Conservation (phyloP, 2,888 invertebrate species). For the Timandra comae region DNA sequence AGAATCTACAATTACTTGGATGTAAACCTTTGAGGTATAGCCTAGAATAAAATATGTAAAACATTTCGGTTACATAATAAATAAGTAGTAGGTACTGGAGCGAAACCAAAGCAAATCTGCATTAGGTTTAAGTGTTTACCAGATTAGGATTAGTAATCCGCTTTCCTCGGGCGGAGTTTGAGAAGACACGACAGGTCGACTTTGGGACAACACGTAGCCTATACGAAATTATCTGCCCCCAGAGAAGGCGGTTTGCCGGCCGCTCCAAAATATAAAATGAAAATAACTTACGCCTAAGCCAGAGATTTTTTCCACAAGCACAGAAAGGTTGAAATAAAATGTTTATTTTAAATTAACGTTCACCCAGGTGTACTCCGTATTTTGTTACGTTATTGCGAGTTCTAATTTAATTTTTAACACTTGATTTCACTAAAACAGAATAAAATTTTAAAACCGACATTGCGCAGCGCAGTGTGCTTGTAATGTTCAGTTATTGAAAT, state of each 20-base stretch:
- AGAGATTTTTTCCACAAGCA: constrained; percentile 48
- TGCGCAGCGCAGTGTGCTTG: background rate
- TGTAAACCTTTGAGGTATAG: no score
- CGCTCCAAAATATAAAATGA: constrained; percentile 62
- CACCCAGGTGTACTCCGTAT: constrained; percentile 30
- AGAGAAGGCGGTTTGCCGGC: constrained; percentile 49
- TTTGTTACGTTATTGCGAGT: constrained; percentile 26
- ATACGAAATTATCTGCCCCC: constrained; percentile 62
- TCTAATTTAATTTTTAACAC: constrained; percentile 16
- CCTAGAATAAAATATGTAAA: no score
- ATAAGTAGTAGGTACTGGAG: no score
- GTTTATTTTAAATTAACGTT: constrained; percentile 47
- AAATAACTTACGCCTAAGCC: constrained; percentile 57
- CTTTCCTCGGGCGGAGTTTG: constrained; percentile 38
- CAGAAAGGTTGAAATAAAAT: constrained; percentile 47
- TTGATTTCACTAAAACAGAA: constrained; percentile 10
- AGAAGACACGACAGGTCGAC: constrained; percentile 45
- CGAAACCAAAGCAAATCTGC: background rate
- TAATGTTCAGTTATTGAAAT: constrained; percentile 9
- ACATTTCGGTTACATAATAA: no score
- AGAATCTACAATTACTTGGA: no score
- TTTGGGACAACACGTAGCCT: constrained; percentile 56
- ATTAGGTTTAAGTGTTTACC: background rate
- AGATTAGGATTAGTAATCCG: constrained; percentile 12
- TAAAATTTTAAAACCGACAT: background rate